phyloP scores from a whole-genome alignment of 2,113 vertebrate genomes.

The Gymnogyps californianus region DNA sequence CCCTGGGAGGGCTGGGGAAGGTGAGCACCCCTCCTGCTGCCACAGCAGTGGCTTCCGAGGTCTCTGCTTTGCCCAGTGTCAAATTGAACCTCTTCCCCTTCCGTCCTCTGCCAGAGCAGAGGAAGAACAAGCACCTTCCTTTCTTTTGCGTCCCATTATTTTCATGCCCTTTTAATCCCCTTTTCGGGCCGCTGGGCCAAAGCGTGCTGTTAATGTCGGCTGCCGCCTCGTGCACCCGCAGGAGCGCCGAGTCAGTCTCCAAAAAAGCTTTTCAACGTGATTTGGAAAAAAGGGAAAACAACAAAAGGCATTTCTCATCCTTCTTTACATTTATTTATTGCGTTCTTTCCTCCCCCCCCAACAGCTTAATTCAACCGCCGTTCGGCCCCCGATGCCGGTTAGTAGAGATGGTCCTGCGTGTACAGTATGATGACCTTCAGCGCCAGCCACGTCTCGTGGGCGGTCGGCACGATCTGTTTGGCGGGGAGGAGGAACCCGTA shows the following conservation, averaged over 20 bases:
- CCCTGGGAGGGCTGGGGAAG: background rate
- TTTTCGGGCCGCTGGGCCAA: background rate
- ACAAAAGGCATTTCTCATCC: background rate
- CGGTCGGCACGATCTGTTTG: constrained; percentile 87
- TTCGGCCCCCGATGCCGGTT: background rate
- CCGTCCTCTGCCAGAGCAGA: background rate
- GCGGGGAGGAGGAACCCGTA: constrained; percentile 91
- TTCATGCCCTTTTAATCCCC: background rate
- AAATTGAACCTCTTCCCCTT: background rate
- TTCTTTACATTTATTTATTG: background rate
- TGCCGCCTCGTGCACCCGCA: accelerated
- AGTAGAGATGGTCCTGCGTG: constrained; percentile 76
- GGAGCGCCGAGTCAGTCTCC: accelerated
- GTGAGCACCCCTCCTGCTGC: background rate
- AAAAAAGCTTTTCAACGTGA: accelerated
- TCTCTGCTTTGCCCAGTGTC: background rate
- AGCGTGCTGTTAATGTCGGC: accelerated
- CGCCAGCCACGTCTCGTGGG: constrained; percentile 88
- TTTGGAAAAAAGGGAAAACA: accelerated
- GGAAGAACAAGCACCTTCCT: background rate
- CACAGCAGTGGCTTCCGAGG: accelerated
- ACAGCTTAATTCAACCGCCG: accelerated
- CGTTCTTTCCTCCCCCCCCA: background rate
- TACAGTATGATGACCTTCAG: constrained; percentile 86
- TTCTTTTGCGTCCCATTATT: background rate